Conservation (phyloP, 2,888 invertebrate species). For the Drepana falcataria region DNA sequence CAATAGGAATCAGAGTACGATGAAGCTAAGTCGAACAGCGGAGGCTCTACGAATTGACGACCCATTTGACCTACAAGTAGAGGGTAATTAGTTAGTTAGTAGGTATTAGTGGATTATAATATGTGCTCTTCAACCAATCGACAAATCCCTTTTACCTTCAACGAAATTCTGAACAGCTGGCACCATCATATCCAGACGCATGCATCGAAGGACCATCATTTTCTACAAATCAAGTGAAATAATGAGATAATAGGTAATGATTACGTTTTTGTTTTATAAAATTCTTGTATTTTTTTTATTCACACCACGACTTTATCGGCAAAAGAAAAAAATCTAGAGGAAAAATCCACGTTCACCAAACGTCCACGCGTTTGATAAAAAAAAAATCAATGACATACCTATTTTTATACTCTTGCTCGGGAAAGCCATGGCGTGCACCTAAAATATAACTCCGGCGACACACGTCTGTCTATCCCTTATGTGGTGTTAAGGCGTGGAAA, state of each 20-base stretch:
- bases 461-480: too few species aligned
- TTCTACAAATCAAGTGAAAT: conserved; percentile 69
- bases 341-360: too few species aligned
- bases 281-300: too few species aligned
- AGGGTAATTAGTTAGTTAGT: background rate
- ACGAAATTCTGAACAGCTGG: conserved; percentile 87
- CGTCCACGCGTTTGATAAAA: too few species aligned
- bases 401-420: too few species aligned
- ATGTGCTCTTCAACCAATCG: background rate
- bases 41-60: conserved; percentile 89
- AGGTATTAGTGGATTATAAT: background rate
- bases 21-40: conserved; percentile 91
- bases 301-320: too few species aligned
- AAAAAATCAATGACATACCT: too few species aligned
- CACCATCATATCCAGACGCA: conserved; percentile 93
- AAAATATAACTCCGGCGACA: too few species aligned
- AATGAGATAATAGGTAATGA: background rate
- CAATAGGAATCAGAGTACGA: conserved; percentile 92
- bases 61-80: conserved; percentile 82
- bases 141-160: conserved; percentile 53
- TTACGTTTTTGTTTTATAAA: too few species aligned
- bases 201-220: conserved; percentile 87
- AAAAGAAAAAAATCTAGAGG: too few species aligned
- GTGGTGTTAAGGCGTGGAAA: too few species aligned
- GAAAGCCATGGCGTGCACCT: too few species aligned